Base-by-base conservation (phyloP, 1,140 invertebrate species). In the Eupeodes corollae region DNA sequence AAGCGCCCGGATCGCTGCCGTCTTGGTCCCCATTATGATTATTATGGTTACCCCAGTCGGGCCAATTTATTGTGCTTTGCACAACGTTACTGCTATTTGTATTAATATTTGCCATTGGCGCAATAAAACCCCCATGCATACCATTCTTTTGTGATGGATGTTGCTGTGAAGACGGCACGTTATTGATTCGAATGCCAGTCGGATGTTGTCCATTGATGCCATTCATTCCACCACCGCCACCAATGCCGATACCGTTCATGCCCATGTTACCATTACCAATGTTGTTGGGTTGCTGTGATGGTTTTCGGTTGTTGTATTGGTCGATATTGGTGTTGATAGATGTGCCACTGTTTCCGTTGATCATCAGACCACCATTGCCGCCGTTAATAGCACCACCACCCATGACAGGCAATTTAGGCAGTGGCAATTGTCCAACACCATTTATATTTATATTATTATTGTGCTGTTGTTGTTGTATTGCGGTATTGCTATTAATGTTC, bases 271-370 rank as follows among this genome's bases (percentile, higher is more conserved):
- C 59, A 42, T 53, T 61, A 11, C 57, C 55, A 14, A 65, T 56
- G 16, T 56, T 52, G 32, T 63, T 65, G 14, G 58, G 52, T 51
- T 66, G 52, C 50, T 66, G 59, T 14, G 61, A 50, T 14, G 64
- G 60, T 48, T 67, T 63, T 18, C 64, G 57, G 46, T 67, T 67
- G 46, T 67, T 67, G 15, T 60, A 65, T 41, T 61, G 61, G 50
- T 67, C 64, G 44, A 60, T 62, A 32, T 67, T 65, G 9, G 64
- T 59, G 47, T 67, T 67, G 15, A 65, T 62, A n/a, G 62, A 61
- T 6, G 56, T 56, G 14, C 56, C 54, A 34, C 37, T 48, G 57
- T 45, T 56, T 55, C 2, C 57, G 46, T 19, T 56, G 52, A 8
- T 51, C 40, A 30, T 52, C 55, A 43, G 35, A 19, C 45, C 39